Conservation (phyloP, 2,888 invertebrate genomes). For the Saturnia japonica region DNA sequence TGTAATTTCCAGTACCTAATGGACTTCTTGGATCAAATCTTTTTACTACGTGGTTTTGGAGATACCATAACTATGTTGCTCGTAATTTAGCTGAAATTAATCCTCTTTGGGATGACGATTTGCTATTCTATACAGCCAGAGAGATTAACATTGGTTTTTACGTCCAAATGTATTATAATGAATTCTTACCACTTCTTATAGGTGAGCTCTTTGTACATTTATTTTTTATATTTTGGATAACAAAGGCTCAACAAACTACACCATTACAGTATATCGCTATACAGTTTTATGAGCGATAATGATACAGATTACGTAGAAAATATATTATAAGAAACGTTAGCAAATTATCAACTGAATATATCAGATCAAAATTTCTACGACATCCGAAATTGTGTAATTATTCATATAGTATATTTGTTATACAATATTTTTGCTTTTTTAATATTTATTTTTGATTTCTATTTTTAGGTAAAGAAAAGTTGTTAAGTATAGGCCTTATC, state of each 20-base stretch:
- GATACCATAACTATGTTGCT: slow-evolving; percentile 29
- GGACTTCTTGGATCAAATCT: slow-evolving; percentile 14
- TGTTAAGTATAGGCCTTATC: slow-evolving; percentile 30
- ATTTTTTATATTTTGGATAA: too few species aligned
- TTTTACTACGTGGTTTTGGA: slow-evolving; percentile 22
- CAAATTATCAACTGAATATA: too few species aligned
- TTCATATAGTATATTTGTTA: not conserved
- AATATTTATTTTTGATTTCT: not conserved
- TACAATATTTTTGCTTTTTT: not conserved
- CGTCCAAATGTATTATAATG: slow-evolving; percentile 25
- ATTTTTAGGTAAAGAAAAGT: slow-evolving; percentile 31
- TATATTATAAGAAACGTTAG: too few species aligned
- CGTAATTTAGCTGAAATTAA: slow-evolving; percentile 23
- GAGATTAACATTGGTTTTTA: slow-evolving; percentile 29
- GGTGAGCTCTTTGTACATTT: slow-evolving; percentile 22
- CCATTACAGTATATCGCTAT: too few species aligned
- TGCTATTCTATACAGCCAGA: slow-evolving; percentile 26
- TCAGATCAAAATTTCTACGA: too few species aligned
- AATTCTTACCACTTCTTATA: slow-evolving; percentile 25
- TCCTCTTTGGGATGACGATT: slow-evolving; percentile 30
- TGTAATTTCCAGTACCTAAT: slow-evolving; percentile 25
- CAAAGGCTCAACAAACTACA: too few species aligned
- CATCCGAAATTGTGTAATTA: too few species aligned
- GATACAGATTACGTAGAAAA: too few species aligned
- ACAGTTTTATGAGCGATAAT: too few species aligned